Base-by-base conservation (phyloP, 1,140 invertebrate genomes). In the Berghia stephanieae region DNA sequence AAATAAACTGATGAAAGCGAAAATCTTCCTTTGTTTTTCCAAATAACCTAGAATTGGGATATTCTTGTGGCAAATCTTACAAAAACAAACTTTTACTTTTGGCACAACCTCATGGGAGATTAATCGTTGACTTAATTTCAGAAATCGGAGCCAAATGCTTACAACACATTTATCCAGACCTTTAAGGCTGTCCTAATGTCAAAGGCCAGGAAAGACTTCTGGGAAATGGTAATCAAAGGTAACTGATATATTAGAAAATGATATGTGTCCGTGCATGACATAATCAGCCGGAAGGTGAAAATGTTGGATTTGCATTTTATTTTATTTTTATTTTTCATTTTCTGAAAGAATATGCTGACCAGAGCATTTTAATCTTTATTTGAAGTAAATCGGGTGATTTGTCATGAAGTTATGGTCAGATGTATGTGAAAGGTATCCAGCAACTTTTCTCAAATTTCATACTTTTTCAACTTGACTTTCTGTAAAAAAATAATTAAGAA, bases 201-300 rank as follows among this genome's bases (percentile, higher is more conserved):
- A 27, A 87, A 82, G 76, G 81, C 78, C 18, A 82, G 78, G 63
- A 80, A 73, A 38, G 85, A 87, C 66, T 86, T 87, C 74, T 85
- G 85, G 81, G 83, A 87, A 13, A 76, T 79, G 52, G 79, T 86
- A 52, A 75, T 84, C 13, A 55, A 55, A 78, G 84, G 85, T 85
- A 78, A 78, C 75, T 77, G 27, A 2, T 31, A 49, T 16, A 21
- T 3, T n/a, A 34, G 42, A 27, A n/a, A n/a, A 3, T 4, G n/a
- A 16, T 73, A 24, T 49, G 27, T 73, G 21, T 55, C 10, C 16
- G 16, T 10, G 27, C 5, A 21, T 55, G n/a, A 52, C n/a, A n/a
- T n/a, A n/a, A n/a, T n/a, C n/a, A n/a, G n/a, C n/a, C n/a, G n/a
- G n/a, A n/a, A n/a, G n/a, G n/a, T n/a, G 24, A 4, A 55, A 49